phyloP scores from a whole-genome alignment of 2,797 vertebrate species.

The Alectoris magna region DNA sequence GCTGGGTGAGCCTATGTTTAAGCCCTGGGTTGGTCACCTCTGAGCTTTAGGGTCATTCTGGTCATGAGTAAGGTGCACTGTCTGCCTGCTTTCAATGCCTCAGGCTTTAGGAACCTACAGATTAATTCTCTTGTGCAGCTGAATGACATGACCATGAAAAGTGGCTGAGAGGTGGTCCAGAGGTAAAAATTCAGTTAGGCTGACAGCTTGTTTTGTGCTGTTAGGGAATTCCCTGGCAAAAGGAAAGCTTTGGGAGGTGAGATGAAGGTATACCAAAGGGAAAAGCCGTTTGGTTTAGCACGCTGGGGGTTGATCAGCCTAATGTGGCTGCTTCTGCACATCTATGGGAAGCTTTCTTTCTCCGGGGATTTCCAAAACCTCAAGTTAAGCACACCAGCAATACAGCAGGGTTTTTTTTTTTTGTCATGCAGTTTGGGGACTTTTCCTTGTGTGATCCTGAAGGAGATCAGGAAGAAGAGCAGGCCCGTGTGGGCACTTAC shows the following conservation, averaged over 20 bases:
- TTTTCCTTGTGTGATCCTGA: neutral
- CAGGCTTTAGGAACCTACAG: accelerated
- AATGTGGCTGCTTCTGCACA: neutral
- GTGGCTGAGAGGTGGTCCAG: neutral
- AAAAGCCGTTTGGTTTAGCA: neutral
- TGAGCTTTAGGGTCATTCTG: neutral
- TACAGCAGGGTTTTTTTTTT: neutral
- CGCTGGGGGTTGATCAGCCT: neutral
- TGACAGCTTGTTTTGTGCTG: neutral
- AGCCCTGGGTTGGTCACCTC: neutral
- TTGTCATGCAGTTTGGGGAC: neutral
- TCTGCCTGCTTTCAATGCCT: neutral
- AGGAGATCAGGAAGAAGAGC: neutral
- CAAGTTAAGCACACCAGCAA: neutral
- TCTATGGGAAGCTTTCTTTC: neutral
- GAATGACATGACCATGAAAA: neutral
- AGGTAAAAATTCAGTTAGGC: neutral
- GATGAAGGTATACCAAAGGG: neutral
- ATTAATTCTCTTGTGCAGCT: neutral
- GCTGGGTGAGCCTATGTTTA: accelerated
- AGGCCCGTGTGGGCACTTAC: neutral
- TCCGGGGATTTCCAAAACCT: conserved; percentile 25
- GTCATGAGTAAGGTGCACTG: neutral
- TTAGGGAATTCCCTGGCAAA: neutral
- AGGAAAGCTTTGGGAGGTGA: neutral